Conservation (phyloP, 2,113 vertebrate species). For the Paracanthobrama guichenoti region DNA sequence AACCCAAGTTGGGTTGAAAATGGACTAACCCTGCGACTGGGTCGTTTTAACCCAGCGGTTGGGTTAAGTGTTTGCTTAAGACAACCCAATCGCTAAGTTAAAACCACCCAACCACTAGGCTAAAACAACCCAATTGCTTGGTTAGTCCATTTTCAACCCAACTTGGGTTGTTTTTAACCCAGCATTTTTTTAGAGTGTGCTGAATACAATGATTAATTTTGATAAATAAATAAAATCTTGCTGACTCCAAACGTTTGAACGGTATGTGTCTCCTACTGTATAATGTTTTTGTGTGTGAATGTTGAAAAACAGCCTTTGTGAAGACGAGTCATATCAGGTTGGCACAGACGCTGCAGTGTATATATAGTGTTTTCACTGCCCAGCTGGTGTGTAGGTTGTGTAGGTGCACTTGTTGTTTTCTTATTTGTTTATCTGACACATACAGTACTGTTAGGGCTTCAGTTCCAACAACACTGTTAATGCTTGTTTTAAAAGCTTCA, state of each 20-base stretch:
- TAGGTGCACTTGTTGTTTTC: constrained; percentile 18
- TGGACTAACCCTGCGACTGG: too few relatives aligned
- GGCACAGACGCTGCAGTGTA: not conserved
- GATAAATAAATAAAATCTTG: not conserved
- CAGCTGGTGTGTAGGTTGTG: constrained; percentile 37
- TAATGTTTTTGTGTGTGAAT: not conserved
- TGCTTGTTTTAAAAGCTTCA: not conserved
- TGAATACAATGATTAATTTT: not conserved
- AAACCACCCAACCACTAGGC: too few relatives aligned
- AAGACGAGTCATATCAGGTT: not conserved
- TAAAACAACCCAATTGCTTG: too few relatives aligned
- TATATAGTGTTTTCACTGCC: constrained; percentile 9
- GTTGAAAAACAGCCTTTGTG: not conserved
- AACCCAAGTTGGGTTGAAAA: too few relatives aligned
- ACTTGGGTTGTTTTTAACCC: too few relatives aligned
- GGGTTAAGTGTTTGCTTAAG: too few relatives aligned
- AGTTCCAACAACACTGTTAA: not conserved
- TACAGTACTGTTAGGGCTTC: not conserved
- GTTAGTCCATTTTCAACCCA: too few relatives aligned
- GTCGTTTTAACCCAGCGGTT: too few relatives aligned
- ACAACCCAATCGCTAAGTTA: too few relatives aligned
- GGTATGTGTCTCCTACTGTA: not conserved
- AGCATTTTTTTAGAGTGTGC: too few relatives aligned
- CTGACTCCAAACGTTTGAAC: not conserved
- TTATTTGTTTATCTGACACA: constrained; percentile 21